These are phyloP conservation scores for Neopipo cinnamomea DNA, from an alignment of 2,113 vertebrate species.

Conservation along the genomic window DNA sequence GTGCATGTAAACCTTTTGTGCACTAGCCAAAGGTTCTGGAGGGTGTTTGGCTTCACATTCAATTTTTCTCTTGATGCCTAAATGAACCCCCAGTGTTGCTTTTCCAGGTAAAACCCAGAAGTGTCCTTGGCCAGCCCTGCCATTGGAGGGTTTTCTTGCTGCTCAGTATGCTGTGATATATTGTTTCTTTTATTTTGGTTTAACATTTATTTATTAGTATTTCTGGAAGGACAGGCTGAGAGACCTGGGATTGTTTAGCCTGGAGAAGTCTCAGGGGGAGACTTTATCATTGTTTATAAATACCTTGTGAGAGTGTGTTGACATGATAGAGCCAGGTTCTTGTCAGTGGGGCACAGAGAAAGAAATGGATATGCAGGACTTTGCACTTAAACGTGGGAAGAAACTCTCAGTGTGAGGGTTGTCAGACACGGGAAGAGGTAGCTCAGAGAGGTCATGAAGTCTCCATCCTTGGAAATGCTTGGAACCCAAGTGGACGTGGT, in stretches of 20 bases:
- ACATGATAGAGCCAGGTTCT: background rate
- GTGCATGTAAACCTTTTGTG: background rate
- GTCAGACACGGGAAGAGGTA: background rate
- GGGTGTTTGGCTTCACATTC: background rate
- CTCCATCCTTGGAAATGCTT: background rate
- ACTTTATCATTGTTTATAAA: background rate
- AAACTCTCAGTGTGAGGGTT: background rate
- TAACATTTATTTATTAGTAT: background rate
- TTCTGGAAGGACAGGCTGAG: background rate
- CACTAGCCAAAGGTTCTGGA: background rate
- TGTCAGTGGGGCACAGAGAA: background rate
- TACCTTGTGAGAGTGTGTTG: background rate
- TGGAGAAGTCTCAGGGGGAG: background rate
- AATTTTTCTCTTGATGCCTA: background rate
- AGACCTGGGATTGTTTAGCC: background rate
- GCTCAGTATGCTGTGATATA: background rate
- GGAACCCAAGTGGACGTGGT: rapidly evolving
- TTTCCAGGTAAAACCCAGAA: background rate
- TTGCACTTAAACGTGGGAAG: background rate
- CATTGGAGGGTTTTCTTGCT: background rate
- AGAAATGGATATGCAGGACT: background rate
- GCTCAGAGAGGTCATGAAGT: background rate
- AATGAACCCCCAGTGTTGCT: rapidly evolving
- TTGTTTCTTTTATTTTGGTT: background rate
- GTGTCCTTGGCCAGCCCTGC: background rate